Conservation (phyloP, 2,888 invertebrate genomes). For the Listrodromus nycthemerus region DNA sequence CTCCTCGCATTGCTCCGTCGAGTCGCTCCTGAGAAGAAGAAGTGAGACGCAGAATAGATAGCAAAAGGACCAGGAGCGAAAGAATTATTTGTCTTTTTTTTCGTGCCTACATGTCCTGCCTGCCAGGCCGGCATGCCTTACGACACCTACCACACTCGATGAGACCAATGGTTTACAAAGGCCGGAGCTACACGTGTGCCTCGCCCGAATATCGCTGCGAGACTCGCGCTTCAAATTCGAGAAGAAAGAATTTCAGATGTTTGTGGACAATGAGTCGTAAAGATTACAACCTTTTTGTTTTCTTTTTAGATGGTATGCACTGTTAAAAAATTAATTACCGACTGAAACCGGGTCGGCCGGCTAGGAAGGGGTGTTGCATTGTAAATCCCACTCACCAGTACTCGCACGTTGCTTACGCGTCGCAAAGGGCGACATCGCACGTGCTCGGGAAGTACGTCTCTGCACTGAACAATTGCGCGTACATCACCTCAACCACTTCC, state of each 20-base stretch:
- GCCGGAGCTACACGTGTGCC: slow-evolving; percentile 63
- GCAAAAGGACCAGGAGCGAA: slow-evolving; percentile 21
- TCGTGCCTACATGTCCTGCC: slow-evolving; percentile 55
- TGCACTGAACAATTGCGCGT: slow-evolving; percentile 74
- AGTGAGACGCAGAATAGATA: neutral
- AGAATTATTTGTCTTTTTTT: slow-evolving; percentile 42
- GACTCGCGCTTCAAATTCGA: slow-evolving; percentile 13
- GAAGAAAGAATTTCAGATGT: no score
- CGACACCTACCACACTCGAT: slow-evolving; percentile 75
- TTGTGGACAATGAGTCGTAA: no score
- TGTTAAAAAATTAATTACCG: no score
- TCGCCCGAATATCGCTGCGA: slow-evolving; percentile 56
- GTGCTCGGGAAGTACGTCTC: slow-evolving; percentile 71
- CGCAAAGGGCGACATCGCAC: slow-evolving; percentile 72
- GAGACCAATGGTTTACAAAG: slow-evolving; percentile 56
- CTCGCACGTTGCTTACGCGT: slow-evolving; percentile 65
- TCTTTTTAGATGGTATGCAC: no score
- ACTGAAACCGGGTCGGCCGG: no score
- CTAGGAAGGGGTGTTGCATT: no score
- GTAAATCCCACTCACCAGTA: slow-evolving; percentile 55
- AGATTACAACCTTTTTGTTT: no score
- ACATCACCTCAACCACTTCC: slow-evolving; percentile 77
- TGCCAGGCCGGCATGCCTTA: slow-evolving; percentile 78
- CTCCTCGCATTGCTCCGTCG: slow-evolving; percentile 56
- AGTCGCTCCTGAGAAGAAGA: slow-evolving; percentile 45